Percentiles rank a stretch among this genome's conserved stretches.
These are phyloP conservation scores for Phrixothrix hirtus DNA, from an alignment of 2,888 invertebrate species.

Conservation along the genomic window DNA sequence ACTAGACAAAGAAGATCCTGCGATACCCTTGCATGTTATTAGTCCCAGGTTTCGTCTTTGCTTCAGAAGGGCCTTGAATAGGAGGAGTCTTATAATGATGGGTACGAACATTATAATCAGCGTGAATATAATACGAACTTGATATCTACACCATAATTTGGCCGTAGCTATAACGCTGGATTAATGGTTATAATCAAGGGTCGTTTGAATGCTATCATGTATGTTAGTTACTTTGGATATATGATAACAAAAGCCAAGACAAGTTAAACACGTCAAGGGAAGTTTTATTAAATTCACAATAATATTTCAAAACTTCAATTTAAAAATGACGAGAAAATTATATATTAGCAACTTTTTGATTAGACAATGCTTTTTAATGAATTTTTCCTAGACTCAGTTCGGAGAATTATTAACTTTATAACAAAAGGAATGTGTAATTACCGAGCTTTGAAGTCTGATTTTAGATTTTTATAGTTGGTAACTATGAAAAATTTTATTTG, in stretches of 20 bases:
- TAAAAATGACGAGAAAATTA: slow-evolving; percentile 24
- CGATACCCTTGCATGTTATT: slow-evolving; percentile 27
- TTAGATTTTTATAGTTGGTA: too few species aligned
- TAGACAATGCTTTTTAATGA: too few species aligned
- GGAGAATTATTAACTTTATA: too few species aligned
- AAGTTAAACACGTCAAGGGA: slow-evolving; percentile 3
- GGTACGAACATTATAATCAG: slow-evolving; percentile 36
- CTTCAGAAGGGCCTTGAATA: slow-evolving; percentile 17
- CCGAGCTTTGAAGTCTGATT: too few species aligned
- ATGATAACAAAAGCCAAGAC: slow-evolving; percentile 10
- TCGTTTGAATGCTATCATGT: slow-evolving; percentile 18
- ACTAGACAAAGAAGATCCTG: slow-evolving; percentile 7
- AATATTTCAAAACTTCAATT: slow-evolving; percentile 23
- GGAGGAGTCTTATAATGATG: slow-evolving; percentile 32
- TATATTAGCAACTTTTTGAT: too few species aligned
- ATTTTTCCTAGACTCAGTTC: too few species aligned
- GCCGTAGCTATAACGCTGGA: slow-evolving; percentile 32
- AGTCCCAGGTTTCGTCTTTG: slow-evolving; percentile 16
- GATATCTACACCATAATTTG: slow-evolving; percentile 38
- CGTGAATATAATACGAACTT: slow-evolving; percentile 36
- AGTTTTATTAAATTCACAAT: slow-evolving; percentile 14
- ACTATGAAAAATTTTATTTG: too few species aligned
- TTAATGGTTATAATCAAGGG: slow-evolving; percentile 34
- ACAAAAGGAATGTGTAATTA: too few species aligned
- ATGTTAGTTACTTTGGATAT: too few species aligned